Conservation (phyloP, 2,113 vertebrate species). For the Vidua chalybeata region DNA sequence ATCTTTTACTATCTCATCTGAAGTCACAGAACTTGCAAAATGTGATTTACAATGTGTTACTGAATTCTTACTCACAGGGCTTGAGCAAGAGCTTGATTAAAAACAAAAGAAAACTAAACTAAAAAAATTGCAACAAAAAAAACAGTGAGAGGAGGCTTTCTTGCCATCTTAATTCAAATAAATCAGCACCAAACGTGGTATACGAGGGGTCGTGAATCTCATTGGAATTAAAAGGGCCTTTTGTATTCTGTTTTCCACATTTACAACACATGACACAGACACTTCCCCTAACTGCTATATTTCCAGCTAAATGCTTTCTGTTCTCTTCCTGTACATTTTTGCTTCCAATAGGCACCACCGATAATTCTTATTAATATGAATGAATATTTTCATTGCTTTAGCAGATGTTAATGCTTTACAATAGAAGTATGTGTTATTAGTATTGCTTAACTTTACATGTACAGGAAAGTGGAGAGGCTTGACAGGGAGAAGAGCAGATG, state of each 20-base stretch:
- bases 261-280: slow-evolving; percentile 23
- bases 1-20: slow-evolving; percentile 60
- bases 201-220: neutral
- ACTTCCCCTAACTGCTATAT: neutral
- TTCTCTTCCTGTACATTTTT: neutral
- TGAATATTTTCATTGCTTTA: slow-evolving; percentile 12
- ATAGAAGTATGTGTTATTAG: neutral
- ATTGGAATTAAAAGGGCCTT: slow-evolving; percentile 15
- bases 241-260: slow-evolving; percentile 36
- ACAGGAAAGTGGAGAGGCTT: neutral
- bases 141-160: neutral
- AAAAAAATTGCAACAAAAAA: slow-evolving; percentile 4
- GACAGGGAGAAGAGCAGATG: neutral
- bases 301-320: neutral
- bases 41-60: slow-evolving; percentile 59
- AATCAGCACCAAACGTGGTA: slow-evolving; percentile 16
- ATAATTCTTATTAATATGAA: slow-evolving; percentile 14
- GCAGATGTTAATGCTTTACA: slow-evolving; percentile 15
- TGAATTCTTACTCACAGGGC: slow-evolving; percentile 34
- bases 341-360: neutral
- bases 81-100: slow-evolving; percentile 56
- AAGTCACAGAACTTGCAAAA: slow-evolving; percentile 42
- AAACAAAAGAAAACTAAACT: slow-evolving; percentile 48
- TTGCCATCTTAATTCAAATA: slow-evolving; percentile 54
- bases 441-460: neutral